Evolutionary conservation across 2,113 vertebrate genomes (phyloP).

Genomic region (Sceloporus undulatus): DNA sequence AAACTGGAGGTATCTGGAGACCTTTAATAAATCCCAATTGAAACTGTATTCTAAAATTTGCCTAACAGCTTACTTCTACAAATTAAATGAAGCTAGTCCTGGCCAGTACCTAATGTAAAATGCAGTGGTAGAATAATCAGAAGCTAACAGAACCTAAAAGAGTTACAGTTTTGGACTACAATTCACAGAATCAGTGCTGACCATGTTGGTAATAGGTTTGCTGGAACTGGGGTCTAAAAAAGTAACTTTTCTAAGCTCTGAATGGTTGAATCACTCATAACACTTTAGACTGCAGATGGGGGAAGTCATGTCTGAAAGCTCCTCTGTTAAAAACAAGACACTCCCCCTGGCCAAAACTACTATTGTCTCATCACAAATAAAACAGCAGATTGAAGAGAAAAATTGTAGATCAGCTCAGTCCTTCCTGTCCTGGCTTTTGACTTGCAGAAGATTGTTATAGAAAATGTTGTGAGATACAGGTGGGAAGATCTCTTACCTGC

Average conservation of each 20-base stretch:
- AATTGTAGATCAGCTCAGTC: neutral
- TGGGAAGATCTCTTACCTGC: neutral
- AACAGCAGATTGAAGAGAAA: neutral
- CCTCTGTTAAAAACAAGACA: neutral
- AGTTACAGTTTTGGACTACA: no score
- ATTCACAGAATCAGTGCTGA: neutral
- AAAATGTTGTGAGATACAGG: neutral
- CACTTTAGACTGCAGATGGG: neutral
- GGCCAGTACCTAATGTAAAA: neutral
- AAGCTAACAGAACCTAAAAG: no score
- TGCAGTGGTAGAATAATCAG: neutral
- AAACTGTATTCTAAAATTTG: neutral
- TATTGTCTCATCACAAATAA: neutral
- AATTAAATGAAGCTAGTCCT: neutral
- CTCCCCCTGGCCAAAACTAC: neutral
- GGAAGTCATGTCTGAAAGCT: neutral
- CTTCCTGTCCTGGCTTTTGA: neutral
- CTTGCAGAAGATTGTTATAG: neutral
- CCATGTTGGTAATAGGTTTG: no score
- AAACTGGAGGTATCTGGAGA: slow-evolving; percentile 88
- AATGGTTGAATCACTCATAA: neutral
- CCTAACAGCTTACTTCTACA: neutral
- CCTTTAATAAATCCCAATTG: neutral
- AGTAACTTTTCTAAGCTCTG: neutral
- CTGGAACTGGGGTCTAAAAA: no score